These are phyloP conservation scores for Thalassoma bifasciatum DNA, from an alignment of 2,113 vertebrate species.

Conservation along the genomic window DNA sequence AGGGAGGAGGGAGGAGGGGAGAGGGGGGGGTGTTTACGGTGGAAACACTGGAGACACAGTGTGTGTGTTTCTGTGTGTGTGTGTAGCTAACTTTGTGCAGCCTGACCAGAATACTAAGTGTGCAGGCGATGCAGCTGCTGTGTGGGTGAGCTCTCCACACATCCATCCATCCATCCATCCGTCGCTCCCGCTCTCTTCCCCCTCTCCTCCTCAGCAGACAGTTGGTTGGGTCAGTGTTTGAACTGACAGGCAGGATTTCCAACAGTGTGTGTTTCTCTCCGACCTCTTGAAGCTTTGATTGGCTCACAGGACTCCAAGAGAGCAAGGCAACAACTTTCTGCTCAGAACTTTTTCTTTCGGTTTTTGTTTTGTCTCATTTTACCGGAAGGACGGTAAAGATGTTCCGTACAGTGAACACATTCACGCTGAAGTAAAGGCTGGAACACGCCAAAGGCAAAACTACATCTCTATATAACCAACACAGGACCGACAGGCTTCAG, in stretches of 20 bases:
- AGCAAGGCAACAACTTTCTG: constrained; percentile 8
- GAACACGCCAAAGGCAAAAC: too few relatives aligned
- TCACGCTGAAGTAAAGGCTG: too few relatives aligned
- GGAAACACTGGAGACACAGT: constrained; percentile 39
- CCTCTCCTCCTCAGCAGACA: background rate
- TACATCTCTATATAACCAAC: too few relatives aligned
- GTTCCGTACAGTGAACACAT: too few relatives aligned
- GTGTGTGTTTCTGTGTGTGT: constrained; percentile 33
- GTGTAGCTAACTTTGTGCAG: constrained; percentile 49
- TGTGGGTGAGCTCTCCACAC: constrained; percentile 30
- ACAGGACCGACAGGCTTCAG: too few relatives aligned
- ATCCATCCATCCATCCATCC: constrained; percentile 6
- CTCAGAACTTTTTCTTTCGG: background rate
- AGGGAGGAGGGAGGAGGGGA: background rate
- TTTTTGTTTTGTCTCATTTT: too few relatives aligned
- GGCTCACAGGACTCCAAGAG: constrained; percentile 4
- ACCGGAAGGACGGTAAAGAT: too few relatives aligned
- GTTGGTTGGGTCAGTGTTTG: constrained; percentile 26
- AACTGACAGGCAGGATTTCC: constrained; percentile 9
- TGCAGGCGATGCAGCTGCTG: constrained; percentile 58
- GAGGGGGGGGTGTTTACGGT: constrained; percentile 38
- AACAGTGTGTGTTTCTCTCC: constrained; percentile 3
- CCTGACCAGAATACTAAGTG: constrained; percentile 68
- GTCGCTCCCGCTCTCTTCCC: background rate
- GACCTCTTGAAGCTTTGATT: constrained; percentile 30